Percentiles rank a stretch among this genome's conserved stretches.
Evolutionary conservation across 2,113 vertebrate genomes (phyloP).

Genomic region (Dolichallabes microphthalmus): DNA sequence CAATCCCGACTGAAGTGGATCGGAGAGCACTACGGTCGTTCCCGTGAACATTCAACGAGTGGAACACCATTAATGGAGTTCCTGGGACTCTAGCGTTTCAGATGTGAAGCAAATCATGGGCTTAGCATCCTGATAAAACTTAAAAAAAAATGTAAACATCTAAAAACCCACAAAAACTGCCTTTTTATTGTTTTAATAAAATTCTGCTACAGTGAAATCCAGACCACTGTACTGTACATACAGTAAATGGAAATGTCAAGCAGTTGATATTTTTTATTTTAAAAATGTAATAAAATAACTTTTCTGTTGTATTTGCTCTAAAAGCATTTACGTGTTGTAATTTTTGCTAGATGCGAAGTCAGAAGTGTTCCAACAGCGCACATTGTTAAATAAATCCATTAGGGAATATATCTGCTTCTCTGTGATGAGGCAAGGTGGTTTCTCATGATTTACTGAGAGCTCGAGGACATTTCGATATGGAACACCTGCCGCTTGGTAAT

Average conservation of each 20-base stretch:
- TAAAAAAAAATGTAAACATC: too few relatives aligned
- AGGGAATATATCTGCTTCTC: not conserved
- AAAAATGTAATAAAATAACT: not conserved
- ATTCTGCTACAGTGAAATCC: not conserved
- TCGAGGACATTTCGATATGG: slow-evolving; percentile 22
- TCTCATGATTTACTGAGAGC: not conserved
- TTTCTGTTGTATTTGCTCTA: not conserved
- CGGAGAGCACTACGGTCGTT: too few relatives aligned
- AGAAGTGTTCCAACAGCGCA: not conserved
- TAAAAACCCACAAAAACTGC: not conserved
- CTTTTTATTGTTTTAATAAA: not conserved
- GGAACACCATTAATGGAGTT: too few relatives aligned
- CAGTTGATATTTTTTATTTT: not conserved
- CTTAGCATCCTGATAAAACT: too few relatives aligned
- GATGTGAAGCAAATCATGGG: too few relatives aligned
- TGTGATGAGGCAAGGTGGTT: not conserved
- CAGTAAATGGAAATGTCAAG: not conserved
- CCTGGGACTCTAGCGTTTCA: too few relatives aligned
- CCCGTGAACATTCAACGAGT: too few relatives aligned
- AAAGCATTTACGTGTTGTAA: not conserved
- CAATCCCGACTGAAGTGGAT: too few relatives aligned
- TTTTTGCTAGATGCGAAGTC: not conserved
- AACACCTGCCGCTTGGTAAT: slow-evolving; percentile 30
- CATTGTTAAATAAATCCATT: not conserved
- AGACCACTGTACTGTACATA: not conserved